Evolutionary conservation across 1,140 invertebrate genomes (phyloP).

Genomic region (Brachionus asplanchnoidis): DNA sequence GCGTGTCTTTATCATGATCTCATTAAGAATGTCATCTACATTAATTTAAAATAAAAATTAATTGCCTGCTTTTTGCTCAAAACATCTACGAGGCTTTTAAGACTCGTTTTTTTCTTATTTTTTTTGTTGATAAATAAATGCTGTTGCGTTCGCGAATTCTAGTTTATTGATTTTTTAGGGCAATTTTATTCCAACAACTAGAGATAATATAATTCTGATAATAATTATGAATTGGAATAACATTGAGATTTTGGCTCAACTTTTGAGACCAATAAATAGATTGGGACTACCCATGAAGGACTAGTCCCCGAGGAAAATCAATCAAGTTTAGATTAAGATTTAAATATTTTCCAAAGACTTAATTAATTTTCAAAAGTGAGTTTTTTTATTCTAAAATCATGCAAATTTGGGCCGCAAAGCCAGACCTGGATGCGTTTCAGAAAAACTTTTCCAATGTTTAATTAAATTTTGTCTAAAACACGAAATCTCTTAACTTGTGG

Average conservation of each 20-base stretch:
- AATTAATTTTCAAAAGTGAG: background rate
- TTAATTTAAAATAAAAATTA: background rate
- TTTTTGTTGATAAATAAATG: background rate
- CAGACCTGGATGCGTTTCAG: background rate
- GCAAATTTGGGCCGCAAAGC: background rate
- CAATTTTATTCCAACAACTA: background rate
- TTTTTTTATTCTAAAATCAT: background rate
- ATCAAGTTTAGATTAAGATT: background rate
- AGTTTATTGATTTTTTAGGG: background rate
- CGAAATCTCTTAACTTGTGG: background rate
- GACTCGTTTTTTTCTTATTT: background rate
- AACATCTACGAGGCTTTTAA: background rate
- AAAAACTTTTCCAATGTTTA: background rate
- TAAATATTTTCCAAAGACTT: background rate
- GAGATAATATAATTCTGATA: background rate
- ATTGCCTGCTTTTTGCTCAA: background rate
- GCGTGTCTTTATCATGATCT: background rate
- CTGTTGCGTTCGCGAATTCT: background rate
- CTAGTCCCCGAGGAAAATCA: background rate
- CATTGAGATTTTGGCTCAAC: background rate
- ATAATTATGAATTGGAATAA: background rate
- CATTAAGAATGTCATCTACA: background rate
- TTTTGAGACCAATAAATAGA: background rate
- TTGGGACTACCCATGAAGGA: background rate
- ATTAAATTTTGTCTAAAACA: background rate